A percentile compares a stretch with the other conserved stretches of the same genome.
These are phyloP conservation scores for Dasysyrphus tricinctus DNA, from an alignment of 2,888 invertebrate species.

Conservation along the genomic window DNA sequence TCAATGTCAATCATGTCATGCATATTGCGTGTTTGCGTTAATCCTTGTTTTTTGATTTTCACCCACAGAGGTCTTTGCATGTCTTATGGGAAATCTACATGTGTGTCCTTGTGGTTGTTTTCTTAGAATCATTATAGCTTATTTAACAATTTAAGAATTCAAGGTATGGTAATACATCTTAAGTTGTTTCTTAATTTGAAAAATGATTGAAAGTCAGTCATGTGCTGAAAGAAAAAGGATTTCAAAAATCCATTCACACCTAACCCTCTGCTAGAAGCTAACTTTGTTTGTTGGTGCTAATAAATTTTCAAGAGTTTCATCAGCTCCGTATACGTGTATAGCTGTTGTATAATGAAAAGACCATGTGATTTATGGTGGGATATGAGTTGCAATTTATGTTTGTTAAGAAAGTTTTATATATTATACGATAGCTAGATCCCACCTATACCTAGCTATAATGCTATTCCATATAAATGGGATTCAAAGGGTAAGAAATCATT, in stretches of 20 bases:
- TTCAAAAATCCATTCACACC: not conserved
- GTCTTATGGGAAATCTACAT: too few species aligned
- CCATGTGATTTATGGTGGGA: slow-evolving; percentile 21
- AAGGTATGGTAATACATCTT: too few species aligned
- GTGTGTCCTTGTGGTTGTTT: not conserved
- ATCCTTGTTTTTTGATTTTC: not conserved
- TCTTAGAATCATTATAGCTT: slow-evolving; percentile 34
- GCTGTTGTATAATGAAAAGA: not conserved
- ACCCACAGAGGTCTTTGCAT: not conserved
- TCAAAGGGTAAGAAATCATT: slow-evolving; percentile 18
- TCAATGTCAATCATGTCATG: slow-evolving; percentile 27
- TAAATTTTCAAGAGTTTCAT: slow-evolving; percentile 19
- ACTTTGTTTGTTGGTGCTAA: not conserved
- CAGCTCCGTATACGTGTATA: not conserved
- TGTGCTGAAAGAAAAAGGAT: not conserved
- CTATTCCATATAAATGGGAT: not conserved
- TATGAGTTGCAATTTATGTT: slow-evolving; percentile 25
- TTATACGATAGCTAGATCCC: not conserved
- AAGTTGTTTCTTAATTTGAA: slow-evolving; percentile 2
- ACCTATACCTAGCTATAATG: not conserved
- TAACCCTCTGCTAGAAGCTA: too few species aligned
- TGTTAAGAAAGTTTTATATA: slow-evolving; percentile 1
- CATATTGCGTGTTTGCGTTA: not conserved
- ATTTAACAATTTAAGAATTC: not conserved
- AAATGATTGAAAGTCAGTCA: not conserved